Evolutionary conservation across 2,113 vertebrate species (phyloP).

Genomic region (Chloroceryle aenea): DNA sequence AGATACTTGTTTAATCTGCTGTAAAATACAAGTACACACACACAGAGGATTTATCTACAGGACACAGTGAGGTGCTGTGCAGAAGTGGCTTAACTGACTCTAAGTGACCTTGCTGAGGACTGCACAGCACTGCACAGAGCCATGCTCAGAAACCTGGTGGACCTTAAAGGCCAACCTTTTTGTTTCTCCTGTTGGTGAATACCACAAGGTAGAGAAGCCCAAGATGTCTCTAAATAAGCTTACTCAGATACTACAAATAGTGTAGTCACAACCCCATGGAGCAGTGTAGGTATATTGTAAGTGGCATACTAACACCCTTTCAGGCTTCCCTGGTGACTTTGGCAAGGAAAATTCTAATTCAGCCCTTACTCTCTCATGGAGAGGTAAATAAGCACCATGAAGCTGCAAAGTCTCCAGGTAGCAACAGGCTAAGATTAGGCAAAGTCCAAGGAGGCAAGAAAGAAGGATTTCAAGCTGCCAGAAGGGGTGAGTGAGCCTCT

Average conservation of each 20-base stretch:
- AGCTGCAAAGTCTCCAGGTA: neutral
- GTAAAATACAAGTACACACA: neutral
- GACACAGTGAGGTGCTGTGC: constrained; percentile 48
- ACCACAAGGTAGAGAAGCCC: neutral
- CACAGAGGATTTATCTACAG: constrained; percentile 35
- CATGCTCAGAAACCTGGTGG: neutral
- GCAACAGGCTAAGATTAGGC: neutral
- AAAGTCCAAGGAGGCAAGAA: neutral
- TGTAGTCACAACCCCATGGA: neutral
- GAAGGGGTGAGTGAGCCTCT: neutral
- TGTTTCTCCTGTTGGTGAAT: neutral
- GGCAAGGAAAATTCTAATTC: neutral
- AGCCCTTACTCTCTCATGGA: neutral
- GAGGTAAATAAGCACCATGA: neutral
- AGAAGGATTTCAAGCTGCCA: neutral
- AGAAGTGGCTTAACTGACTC: constrained; percentile 31
- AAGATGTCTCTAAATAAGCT: neutral
- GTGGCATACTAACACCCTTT: neutral
- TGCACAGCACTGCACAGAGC: neutral
- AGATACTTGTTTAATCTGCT: constrained; percentile 52
- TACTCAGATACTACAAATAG: neutral
- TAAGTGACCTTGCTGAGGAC: neutral
- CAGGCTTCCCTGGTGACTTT: neutral
- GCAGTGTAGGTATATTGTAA: neutral
- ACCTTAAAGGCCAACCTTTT: neutral